A percentile compares a stretch with the other conserved stretches of the same genome.
Evolutionary conservation across 2,797 vertebrate species (phyloP).

Genomic region (Gobionotothen gibberifrons): DNA sequence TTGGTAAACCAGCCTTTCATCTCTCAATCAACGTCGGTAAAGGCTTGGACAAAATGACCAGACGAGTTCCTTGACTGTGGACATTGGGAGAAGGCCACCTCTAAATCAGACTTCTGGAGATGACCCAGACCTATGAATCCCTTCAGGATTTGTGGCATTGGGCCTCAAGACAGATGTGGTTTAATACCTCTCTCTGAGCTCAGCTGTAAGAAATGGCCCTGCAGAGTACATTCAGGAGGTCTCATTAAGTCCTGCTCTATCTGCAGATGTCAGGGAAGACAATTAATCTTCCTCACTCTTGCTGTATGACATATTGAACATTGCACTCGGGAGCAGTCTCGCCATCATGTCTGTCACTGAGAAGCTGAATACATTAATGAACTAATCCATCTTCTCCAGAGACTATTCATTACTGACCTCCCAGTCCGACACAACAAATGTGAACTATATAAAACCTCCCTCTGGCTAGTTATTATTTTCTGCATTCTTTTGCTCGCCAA

Average conservation of each 20-base stretch:
- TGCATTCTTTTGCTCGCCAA: not conserved
- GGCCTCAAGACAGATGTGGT: constrained; percentile 50
- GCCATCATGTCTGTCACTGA: constrained; percentile 54
- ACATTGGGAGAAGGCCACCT: constrained; percentile 47
- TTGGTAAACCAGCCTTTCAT: constrained; percentile 36
- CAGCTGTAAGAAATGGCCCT: constrained; percentile 46
- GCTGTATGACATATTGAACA: constrained; percentile 47
- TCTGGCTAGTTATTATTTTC: not conserved
- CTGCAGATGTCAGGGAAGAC: constrained; percentile 40
- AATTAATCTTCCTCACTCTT: constrained; percentile 56
- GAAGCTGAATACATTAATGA: constrained; percentile 57
- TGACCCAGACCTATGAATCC: constrained; percentile 54
- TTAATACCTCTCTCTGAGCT: constrained; percentile 48
- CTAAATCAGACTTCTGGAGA: constrained; percentile 67
- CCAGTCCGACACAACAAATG: constrained; percentile 41
- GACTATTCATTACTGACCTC: constrained; percentile 50
- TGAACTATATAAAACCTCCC: constrained; percentile 29
- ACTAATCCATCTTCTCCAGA: constrained; percentile 59
- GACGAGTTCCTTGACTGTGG: constrained; percentile 46
- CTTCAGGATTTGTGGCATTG: constrained; percentile 61
- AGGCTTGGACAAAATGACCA: constrained; percentile 35
- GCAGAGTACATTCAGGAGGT: constrained; percentile 44
- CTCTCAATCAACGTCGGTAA: constrained; percentile 27
- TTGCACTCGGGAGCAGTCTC: constrained; percentile 25
- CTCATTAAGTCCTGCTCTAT: constrained; percentile 51